Base-by-base conservation (phyloP, 2,113 vertebrate species). In the Callorhinus ursinus region DNA sequence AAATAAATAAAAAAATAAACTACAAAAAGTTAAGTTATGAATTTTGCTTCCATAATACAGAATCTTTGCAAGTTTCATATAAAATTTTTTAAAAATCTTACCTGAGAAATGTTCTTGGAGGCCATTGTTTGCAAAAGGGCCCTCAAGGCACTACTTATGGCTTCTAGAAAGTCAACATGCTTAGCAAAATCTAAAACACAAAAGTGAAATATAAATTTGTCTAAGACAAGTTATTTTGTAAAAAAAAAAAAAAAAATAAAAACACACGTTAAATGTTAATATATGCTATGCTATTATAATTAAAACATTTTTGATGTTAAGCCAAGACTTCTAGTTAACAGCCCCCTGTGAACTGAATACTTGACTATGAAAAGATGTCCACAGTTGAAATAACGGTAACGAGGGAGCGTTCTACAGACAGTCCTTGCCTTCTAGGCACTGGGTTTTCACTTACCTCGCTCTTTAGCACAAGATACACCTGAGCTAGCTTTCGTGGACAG, bases 111-210 rank as follows among this genome's bases (percentile, higher is more conserved):
- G 96, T 99, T 99, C 98, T 99, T 99, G 88, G 99, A 99, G n/a
- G 99, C 99, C 98, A 99, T 99, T 96, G 99, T 99, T 98, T 99
- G 99, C 71, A 99, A 97, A 63, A 99, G 99, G 88, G 99, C 99
- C 31, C 99, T 99, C 98, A 99, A 98, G 90, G 99, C 99, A 18
- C 99, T 99, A 95, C 99, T 99, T 93, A 99, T 98, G 0, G 99
- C 99, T 99, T 99, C 99, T 26, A 99, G 98, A 96, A 99, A 99
- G 98, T 99, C 99, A 84, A 98, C 98, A 51, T 99, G 99, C 97
- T 99, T 99, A 92, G 99, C 98, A 55, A 99, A 98, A 96, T 99
- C 99, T 99, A 33, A 96, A 97, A 98, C 33, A 97, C 61, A 93
- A 92, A 87, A 97, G 92, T 39, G 63, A 96, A 72, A 63, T 21